phyloP scores from a whole-genome alignment of 2,113 vertebrate species.

The Porphyrio hochstetteri region DNA sequence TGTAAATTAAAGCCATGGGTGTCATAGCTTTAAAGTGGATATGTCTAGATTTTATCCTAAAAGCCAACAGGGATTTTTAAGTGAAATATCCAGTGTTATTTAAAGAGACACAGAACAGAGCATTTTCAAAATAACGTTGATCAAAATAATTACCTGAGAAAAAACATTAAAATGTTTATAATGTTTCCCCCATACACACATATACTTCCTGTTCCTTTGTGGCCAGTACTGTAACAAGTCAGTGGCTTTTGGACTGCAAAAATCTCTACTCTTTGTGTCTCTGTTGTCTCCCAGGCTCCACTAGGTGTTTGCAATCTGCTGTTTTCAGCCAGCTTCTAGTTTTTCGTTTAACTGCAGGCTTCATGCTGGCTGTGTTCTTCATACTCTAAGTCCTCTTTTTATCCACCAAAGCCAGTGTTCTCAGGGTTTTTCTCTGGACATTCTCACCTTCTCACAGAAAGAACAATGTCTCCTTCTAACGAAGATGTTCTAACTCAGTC shows the following conservation, averaged over 20 bases:
- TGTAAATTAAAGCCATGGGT: neutral
- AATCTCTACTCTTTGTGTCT: neutral
- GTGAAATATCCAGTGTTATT: neutral
- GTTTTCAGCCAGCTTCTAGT: neutral
- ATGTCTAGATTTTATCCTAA: neutral
- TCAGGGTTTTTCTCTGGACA: neutral
- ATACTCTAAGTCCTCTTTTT: neutral
- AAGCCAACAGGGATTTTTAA: neutral
- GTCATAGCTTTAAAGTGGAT: neutral
- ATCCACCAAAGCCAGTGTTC: no score
- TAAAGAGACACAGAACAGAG: neutral
- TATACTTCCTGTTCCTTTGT: neutral
- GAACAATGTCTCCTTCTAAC: neutral
- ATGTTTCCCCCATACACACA: rapidly evolving
- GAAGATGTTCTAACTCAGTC: neutral
- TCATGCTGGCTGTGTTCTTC: neutral
- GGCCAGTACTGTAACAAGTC: neutral
- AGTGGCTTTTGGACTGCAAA: neutral
- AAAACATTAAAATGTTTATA: neutral
- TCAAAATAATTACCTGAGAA: neutral
- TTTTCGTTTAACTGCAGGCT: neutral
- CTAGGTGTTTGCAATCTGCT: neutral
- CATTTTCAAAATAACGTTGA: neutral
- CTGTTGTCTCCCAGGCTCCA: neutral
- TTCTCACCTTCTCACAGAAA: neutral